These are phyloP conservation scores for Strigamia maritima DNA, from an alignment of 2,888 invertebrate species.

Conservation along the genomic window DNA sequence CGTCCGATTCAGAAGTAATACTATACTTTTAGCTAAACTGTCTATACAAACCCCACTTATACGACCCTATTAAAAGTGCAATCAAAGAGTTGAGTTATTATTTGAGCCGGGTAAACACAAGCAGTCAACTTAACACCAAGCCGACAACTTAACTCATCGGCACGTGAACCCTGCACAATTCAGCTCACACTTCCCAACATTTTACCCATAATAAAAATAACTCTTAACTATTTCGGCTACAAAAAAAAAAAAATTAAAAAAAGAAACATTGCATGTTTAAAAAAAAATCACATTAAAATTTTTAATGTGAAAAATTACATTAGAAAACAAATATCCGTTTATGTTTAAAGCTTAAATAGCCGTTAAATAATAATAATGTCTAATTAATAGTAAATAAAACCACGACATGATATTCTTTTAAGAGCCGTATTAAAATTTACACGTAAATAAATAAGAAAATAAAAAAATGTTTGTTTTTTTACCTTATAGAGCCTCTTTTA, in stretches of 20 bases:
- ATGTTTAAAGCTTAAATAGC: conserved; percentile 15
- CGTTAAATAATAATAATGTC: conserved; percentile 10
- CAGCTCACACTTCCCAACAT: not conserved
- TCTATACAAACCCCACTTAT: not conserved
- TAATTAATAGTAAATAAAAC: conserved; percentile 10
- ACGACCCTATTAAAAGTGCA: not conserved
- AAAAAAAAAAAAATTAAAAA: not conserved
- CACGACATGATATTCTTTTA: not conserved
- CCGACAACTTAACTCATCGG: no score
- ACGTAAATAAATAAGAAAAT: not conserved
- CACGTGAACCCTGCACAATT: not conserved
- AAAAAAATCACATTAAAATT: not conserved
- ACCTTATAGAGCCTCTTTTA: conserved; percentile 2
- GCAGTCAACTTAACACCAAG: no score
- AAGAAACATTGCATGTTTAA: not conserved
- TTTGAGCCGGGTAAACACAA: not conserved
- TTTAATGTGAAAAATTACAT: not conserved
- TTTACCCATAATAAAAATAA: no score
- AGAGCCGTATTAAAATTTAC: not conserved
- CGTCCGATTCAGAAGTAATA: no score
- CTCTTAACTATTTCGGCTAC: no score
- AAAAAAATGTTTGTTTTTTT: not conserved
- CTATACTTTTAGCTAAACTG: not conserved
- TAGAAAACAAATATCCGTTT: conserved; percentile 6
- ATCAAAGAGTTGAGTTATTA: not conserved